Evolutionary conservation across 2,797 vertebrate genomes (phyloP), one percentile per base, ranked within the genome.

Genomic region (Danio tinwini): DNA sequence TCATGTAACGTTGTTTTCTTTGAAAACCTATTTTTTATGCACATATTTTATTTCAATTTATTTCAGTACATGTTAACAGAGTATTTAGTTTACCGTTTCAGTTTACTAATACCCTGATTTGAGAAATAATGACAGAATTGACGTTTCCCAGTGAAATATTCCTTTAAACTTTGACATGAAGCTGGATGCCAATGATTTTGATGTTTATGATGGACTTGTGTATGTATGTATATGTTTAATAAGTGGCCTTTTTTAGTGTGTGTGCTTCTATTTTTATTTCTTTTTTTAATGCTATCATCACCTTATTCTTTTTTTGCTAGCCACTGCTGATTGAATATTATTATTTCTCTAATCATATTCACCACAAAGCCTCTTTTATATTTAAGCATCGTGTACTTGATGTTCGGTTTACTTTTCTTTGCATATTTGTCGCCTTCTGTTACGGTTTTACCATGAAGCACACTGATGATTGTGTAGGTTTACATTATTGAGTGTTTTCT

Each of bases 391-490:
- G 13, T 16, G 21, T 40, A 50, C 5, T 40, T 42, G 59, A 47
- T 49, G 12, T 49, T 42, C 0, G 0, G 7, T 52, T 55, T 5
- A 21, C 17, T 17, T n/a, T 19, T 40, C 10, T 45, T 58, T 29
- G 49, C 61, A 13, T 65, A 7, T 4, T 65, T 52, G 29, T 45
- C 56, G 52, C 63, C 21, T 76, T 70, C 14, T 53, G 37, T 49
- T 47, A 29, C 10, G 3, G 39, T 40, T 63, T 19, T 42, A 10
- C 37, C 65, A 37, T n/a, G 13, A 37, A 50, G 65, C 72, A 63
- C 29, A 40, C 5, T n/a, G 17, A 44, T 4, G 1, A 21, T 64
- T 64, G n/a, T 21, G 69, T 14, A 7, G 0, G 29, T 53, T 52
- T 40, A n/a, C 42, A 11, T 37, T 37, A n/a, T 47, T 49, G n/a